These are phyloP conservation scores for Trachurus trachurus DNA, from an alignment of 2,797 vertebrate species.

Conservation along the genomic window DNA sequence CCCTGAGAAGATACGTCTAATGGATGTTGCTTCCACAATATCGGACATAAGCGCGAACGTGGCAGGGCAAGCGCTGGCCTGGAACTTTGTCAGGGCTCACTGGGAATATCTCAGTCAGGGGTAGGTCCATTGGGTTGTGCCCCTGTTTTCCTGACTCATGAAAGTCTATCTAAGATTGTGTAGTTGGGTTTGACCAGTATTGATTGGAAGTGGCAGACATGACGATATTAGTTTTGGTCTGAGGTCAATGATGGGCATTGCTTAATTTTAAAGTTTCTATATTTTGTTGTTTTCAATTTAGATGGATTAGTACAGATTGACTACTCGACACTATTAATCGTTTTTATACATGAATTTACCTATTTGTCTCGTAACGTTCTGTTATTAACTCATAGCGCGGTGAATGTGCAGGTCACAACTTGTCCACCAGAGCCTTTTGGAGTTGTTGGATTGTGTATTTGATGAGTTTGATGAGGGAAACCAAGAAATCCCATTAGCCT, in stretches of 20 bases:
- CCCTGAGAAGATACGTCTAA: conserved; percentile 87
- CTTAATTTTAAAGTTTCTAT: no score
- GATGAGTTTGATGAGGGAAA: no score
- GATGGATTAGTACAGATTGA: not conserved
- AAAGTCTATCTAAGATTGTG: conserved; percentile 10
- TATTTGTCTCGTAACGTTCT: no score
- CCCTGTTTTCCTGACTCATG: conserved; percentile 12
- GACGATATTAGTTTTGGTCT: conserved; percentile 5
- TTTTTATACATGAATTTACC: no score
- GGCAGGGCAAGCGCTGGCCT: conserved; percentile 89
- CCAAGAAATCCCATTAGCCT: no score
- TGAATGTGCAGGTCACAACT: no score
- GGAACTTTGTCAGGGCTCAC: conserved; percentile 92
- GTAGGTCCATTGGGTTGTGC: conserved; percentile 80
- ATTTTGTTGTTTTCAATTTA: no score
- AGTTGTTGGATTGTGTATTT: no score
- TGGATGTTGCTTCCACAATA: conserved; percentile 87
- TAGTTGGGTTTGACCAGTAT: conserved; percentile 16
- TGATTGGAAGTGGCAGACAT: conserved; percentile 1
- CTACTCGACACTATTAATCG: no score
- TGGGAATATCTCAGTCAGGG: conserved; percentile 85
- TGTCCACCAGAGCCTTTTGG: no score
- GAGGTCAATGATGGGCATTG: conserved; percentile 1
- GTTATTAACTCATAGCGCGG: no score
- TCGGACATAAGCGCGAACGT: conserved; percentile 85